phyloP scores from a whole-genome alignment of 1,140 invertebrate genomes.

The Capitella teleta region DNA sequence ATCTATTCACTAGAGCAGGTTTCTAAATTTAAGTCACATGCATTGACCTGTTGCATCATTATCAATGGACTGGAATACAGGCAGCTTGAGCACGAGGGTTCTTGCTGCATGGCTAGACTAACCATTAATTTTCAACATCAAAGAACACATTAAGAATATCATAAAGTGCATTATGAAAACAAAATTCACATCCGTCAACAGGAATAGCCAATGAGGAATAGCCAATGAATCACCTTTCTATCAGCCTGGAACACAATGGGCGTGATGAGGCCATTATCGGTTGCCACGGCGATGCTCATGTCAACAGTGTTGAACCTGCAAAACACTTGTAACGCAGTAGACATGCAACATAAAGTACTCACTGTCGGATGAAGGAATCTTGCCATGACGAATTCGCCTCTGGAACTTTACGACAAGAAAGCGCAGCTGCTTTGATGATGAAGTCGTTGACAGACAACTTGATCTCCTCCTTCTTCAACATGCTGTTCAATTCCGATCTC shows the following conservation, averaged over 20 bases:
- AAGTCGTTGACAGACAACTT: slow-evolving; percentile 96
- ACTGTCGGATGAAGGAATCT: slow-evolving; percentile 89
- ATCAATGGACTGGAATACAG: no score
- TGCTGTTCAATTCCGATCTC: slow-evolving; percentile 59
- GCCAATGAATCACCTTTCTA: slow-evolving; percentile 51
- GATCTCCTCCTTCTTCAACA: slow-evolving; percentile 66
- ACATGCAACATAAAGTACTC: slow-evolving; percentile 43
- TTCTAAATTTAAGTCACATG: no score
- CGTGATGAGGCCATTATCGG: slow-evolving; percentile 88
- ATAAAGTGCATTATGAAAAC: no score
- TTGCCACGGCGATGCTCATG: slow-evolving; percentile 92
- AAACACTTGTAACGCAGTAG: no score
- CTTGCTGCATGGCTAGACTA: no score
- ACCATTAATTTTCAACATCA: no score
- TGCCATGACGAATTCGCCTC: slow-evolving; percentile 93
- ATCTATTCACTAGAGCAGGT: no score
- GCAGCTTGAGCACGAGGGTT: no score
- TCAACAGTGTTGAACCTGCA: slow-evolving; percentile 71
- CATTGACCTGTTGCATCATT: no score
- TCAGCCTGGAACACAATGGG: slow-evolving; percentile 94
- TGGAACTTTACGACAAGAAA: slow-evolving; percentile 84
- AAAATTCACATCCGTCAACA: no score
- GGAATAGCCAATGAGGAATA: no score
- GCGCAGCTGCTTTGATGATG: slow-evolving; percentile 87
- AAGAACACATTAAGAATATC: no score